Percentiles rank a stretch among this genome's conserved stretches.
These are phyloP conservation scores for Cavia aperea DNA, from an alignment of 2,113 vertebrate genomes.

Conservation along the genomic window DNA sequence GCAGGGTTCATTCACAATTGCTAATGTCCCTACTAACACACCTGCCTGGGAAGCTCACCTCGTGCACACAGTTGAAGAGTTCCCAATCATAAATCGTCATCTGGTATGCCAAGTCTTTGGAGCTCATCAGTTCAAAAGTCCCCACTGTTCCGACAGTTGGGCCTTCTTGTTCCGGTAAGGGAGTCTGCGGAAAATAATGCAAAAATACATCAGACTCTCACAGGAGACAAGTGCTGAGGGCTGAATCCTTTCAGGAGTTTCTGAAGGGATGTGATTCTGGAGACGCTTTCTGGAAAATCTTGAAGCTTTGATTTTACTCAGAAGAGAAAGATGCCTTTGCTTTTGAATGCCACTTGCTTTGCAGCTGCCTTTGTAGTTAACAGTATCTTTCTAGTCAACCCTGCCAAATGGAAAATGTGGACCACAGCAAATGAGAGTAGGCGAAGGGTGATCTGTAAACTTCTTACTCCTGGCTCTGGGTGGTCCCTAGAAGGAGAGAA, in stretches of 20 bases:
- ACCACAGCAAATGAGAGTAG: not conserved
- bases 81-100: conserved; percentile 98
- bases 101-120: conserved; percentile 94
- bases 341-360: conserved; percentile 1
- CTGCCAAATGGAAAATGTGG: not conserved
- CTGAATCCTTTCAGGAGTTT: not conserved
- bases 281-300: conserved; percentile 5
- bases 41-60: conserved; percentile 77
- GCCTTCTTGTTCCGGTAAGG: conserved; percentile 93
- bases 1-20: not conserved
- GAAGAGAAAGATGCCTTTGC: conserved; percentile 13
- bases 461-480: not conserved
- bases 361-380: not conserved
- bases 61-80: conserved; percentile 96
- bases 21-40: not conserved
- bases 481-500: not conserved
- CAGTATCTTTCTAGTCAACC: not conserved
- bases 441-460: not conserved
- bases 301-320: conserved; percentile 49
- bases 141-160: conserved; percentile 86
- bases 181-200: conserved; percentile 77
- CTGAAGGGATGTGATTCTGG: conserved; percentile 16
- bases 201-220: conserved; percentile 53
- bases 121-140: conserved; percentile 96
- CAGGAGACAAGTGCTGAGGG: not conserved